Evolutionary conservation across 2,113 vertebrate genomes (phyloP), one percentile per base, ranked within the genome.

Genomic region (Chunga burmeisteri): DNA sequence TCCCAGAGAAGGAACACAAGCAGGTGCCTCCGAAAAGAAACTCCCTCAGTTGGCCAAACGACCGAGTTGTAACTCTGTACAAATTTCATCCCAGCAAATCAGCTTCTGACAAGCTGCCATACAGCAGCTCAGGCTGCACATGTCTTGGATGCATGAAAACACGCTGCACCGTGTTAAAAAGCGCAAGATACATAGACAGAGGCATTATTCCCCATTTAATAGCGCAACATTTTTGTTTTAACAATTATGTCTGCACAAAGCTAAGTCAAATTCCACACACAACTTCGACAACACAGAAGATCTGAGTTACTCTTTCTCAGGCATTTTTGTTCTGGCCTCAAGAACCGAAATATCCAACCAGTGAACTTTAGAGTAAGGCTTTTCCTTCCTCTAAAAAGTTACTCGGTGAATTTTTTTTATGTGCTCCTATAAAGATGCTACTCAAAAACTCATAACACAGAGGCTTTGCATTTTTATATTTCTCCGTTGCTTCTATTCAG

Each of bases 161-260:
- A 58, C 0, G 0, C 0, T 29, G 27, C 9, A 3, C 4, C 5
- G 3, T 4, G 12, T 36, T 59, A 58, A 53, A 32, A 86, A 59
- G 52, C 16, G 9, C 34, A 52, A 66, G 34, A 59, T 5, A 14
- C 0, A 22, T 4, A 38, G 7, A 16, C 20, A 40, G 42, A 53
- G 17, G 55, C 38, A 6, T n/a, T 30, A 63, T 52, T 46, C 32
- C 65, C 36, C 20, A 46, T 23, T 52, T 44, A 40, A 47, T 2
- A 32, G 34, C 32, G 23, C 27, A 29, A 29, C 5, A 1, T 6
- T 74, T 66, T 55, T 83, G 38, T 88, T 86, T 49, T 14, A 66
- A 85, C 29, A 53, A 16, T 56, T 49, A 18, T 0, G 3, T 30
- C 74, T 40, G 36, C 8, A 56, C 16, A 59, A 62, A 84, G 68